Evolutionary conservation across 2,888 invertebrate genomes (phyloP), one percentile per base, ranked within the genome.

Genomic region (Dolichomitus sp.): DNA sequence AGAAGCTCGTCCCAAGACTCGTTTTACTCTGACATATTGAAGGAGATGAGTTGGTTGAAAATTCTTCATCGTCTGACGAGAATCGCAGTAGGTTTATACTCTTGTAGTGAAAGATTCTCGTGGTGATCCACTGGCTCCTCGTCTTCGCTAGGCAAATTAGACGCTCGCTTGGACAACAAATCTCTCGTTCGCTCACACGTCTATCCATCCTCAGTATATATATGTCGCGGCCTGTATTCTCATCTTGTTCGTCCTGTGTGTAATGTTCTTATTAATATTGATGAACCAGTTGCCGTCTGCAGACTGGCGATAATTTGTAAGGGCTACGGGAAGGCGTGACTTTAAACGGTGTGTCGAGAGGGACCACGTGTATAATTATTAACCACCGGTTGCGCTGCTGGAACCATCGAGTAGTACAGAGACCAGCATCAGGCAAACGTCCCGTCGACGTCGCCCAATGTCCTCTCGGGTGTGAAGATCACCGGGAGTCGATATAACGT

Each of bases 251-350:
- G 30, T 70, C 59, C 50, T 59, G 72, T 70, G 70, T 63, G 79
- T 85, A 84, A 84, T 80, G 83, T 84, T 87, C 89, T 89, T 89
- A 89, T 89, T 89, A 89, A 89, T 89, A 89, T 89, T 88, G 89
- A 89, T 89, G 87, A 85, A 84, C 86, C 87, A 78, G 85, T 83
- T 77, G 84, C 84, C 81, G 69, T 45, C 65, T 59, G 80, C 48
- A 42, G 80, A 77, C 83, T 80, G 82, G 86, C 85, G 87, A 87
- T 87, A 89, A 89, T 87, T 86, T 84, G 87, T 85, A 87, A 85
- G 82, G 87, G 73, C 77, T 69, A 74, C 73, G 78, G 37, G 79
- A 83, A 83, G 83, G 80, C 83, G 83, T 83, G 80, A 83, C 83
- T 83, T 80, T 77, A 80, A 83, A 80, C 77, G 83, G 73, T 69